Conservation (phyloP, 2,797 vertebrate species). For the Masticophis lateralis region DNA sequence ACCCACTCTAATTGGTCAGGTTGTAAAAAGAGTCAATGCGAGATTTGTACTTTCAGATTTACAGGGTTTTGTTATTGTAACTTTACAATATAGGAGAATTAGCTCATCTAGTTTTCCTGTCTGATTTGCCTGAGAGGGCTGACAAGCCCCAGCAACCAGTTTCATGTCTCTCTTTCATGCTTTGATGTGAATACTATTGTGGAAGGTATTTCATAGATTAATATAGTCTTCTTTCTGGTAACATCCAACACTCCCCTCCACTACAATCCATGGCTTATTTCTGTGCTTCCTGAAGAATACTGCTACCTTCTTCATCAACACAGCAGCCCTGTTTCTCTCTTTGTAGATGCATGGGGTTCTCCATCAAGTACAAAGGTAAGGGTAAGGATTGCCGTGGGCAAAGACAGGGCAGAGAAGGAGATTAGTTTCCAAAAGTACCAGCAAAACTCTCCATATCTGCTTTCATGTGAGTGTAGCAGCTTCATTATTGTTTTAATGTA, state of each 20-base stretch:
- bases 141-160: background rate
- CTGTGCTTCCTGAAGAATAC: background rate
- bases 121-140: too few relatives aligned
- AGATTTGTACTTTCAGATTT: too few relatives aligned
- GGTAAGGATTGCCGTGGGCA: background rate
- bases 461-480: background rate
- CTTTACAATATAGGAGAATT: too few relatives aligned
- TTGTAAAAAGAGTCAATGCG: too few relatives aligned
- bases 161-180: background rate
- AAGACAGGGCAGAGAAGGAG: background rate
- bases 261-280: background rate
- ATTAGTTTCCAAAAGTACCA: background rate
- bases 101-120: too few relatives aligned
- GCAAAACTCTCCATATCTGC: background rate
- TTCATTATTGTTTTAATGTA: background rate
- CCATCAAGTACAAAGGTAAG: background rate
- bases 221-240: background rate
- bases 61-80: too few relatives aligned
- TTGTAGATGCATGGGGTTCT: background rate
- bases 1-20: too few relatives aligned
- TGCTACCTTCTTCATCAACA: background rate
- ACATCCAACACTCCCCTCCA: background rate
- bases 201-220: background rate
- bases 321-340: background rate
- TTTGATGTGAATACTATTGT: background rate